A percentile compares a stretch with the other conserved stretches of the same genome.
phyloP scores from a whole-genome alignment of 2,797 vertebrate species.

The Mus spretus region DNA sequence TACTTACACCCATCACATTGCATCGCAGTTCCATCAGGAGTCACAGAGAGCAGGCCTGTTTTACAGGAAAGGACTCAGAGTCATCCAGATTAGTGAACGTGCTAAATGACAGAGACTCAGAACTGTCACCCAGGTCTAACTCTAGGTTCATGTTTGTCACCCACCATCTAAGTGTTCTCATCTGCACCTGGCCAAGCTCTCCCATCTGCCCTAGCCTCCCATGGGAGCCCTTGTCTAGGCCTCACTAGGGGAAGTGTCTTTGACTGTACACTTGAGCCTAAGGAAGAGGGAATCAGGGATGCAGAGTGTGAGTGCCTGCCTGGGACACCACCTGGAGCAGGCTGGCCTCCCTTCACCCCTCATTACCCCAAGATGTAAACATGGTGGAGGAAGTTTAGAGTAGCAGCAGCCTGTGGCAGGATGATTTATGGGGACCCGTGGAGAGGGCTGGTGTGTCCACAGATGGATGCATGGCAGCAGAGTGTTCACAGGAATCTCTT shows the following conservation, averaged over 20 bases:
- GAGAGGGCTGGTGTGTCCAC: neutral
- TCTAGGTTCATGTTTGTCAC: neutral
- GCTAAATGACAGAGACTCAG: neutral
- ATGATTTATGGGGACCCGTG: constrained; percentile 62
- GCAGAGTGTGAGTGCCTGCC: neutral
- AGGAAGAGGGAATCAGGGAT: neutral
- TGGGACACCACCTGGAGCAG: constrained; percentile 59
- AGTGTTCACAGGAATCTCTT: neutral
- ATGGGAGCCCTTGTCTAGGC: neutral
- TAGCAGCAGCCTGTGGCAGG: constrained; percentile 72
- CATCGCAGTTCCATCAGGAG: neutral
- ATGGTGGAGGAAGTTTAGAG: constrained; percentile 78
- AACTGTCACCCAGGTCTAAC: neutral
- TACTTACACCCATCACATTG: accelerated
- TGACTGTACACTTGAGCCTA: neutral
- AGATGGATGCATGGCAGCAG: neutral
- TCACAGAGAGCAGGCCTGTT: neutral
- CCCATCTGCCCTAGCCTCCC: neutral
- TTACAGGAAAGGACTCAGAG: neutral
- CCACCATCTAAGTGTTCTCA: accelerated
- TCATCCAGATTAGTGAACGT: neutral
- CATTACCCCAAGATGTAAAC: constrained; percentile 73
- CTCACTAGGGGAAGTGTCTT: neutral
- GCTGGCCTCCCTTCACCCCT: constrained; percentile 66
- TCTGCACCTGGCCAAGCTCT: neutral